phyloP scores from a whole-genome alignment of 2,113 vertebrate species.

The Gopherus evgoodei region DNA sequence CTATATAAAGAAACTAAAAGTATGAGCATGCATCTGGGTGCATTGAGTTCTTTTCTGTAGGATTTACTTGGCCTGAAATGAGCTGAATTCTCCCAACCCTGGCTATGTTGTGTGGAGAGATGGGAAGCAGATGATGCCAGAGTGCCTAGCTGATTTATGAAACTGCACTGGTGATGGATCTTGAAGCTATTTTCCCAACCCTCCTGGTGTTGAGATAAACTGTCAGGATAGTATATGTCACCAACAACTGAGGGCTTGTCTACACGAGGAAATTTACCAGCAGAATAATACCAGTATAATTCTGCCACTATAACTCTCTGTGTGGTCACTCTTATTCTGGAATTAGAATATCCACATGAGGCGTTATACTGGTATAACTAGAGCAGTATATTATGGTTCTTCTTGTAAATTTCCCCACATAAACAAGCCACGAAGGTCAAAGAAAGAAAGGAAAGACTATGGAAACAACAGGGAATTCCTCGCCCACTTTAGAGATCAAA shows the following conservation, averaged over 20 bases:
- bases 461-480: background rate
- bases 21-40: background rate
- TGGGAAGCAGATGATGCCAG: background rate
- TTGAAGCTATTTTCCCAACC: constrained; percentile 3
- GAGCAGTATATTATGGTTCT: background rate
- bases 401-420: background rate
- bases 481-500: constrained; percentile 10
- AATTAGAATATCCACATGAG: background rate
- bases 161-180: background rate
- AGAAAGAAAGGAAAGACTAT: background rate
- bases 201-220: background rate
- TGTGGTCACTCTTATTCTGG: background rate
- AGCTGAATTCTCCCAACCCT: background rate
- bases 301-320: background rate
- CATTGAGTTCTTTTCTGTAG: background rate
- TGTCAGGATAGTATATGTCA: constrained; percentile 27
- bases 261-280: background rate
- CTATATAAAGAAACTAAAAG: background rate
- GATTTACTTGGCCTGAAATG: background rate
- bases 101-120: background rate
- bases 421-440: background rate
- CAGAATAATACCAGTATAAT: background rate
- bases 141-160: background rate
- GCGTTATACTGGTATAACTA: background rate
- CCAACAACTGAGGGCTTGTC: constrained; percentile 6